Evolutionary conservation across 2,113 vertebrate species (phyloP), one percentile per base, ranked within the genome.

Genomic region (Sigmodon hispidus): DNA sequence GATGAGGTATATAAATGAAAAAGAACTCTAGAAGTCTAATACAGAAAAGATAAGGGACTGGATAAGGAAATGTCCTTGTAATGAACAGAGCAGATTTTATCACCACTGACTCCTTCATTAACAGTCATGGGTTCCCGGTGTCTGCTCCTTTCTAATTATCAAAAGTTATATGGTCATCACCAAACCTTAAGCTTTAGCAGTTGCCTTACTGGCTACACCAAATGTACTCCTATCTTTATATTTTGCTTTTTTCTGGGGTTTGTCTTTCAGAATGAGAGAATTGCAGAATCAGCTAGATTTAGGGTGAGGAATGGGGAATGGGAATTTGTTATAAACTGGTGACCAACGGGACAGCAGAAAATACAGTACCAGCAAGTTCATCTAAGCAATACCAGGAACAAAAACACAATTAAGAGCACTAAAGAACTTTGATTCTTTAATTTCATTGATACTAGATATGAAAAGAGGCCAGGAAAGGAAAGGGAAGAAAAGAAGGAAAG

Each of bases 401-500:
- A 67, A 75, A 57, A n/a, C 29, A 67, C 43, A 40, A 5, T 67
- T 72, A 45, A 57, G 29, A 76, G 45, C 1, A 15, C 69, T 36
- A 21, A 45, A 61, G 45, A 26, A 40, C 19, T 61, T 36, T 22
- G 75, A 24, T 45, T 55, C 50, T 48, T n/a, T 55, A n/a, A 76
- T 76, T 89, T 80, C 86, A 70, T 70, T 61, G 52, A 92, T 81
- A 48, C 69, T 61, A 48, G 65, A 45, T 17, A 67, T 50, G 34
- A 75, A 40, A 72, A 13, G 69, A 48, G 70, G 4, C 19, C 9
- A 40, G 21, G 22, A 80, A 22, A 26, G 45, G 16, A 15, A 10
- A 9, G 5, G 10, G 10, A 1, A 8, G 36, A 15, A 2, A 5
- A 2, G 3, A 5, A 16, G 43, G 31, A 15, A 17, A 45, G 21